Base-by-base conservation (phyloP, 92 coral and sea anemone species). In the Desmophyllum pertusum region DNA sequence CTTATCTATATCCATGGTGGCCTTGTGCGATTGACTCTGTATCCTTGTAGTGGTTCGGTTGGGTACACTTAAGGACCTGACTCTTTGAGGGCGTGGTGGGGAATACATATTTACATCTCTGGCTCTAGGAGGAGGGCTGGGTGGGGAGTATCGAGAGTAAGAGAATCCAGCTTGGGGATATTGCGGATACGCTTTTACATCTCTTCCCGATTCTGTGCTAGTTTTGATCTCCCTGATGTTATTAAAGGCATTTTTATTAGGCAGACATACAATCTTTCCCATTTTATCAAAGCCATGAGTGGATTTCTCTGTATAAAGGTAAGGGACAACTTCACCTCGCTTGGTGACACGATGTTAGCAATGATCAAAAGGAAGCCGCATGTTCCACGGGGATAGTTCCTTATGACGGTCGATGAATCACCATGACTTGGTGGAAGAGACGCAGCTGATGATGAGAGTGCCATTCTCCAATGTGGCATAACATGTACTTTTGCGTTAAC, bases 401-500 rank as follows among this genome's bases (percentile, higher is more conserved):
- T 72, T 14, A 75, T 75, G 19, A 95, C 87, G 29, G 98, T 93
- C 3, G 87, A 64, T 17, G 86, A 83, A 76, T 95, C 98, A 0
- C 95, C 98, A 8, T 65, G 65, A 63, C 98, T 95, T 48, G 98
- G 98, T 84, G 64, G 40, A 72, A 86, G 52, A 95, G 88, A 9
- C 73, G 77, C 80, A 91, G 89, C 5, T 79, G 89, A 57, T 95
- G 95, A 41, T 93, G 98, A 8, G 98, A 95, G 76, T 93, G 95
- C 98, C 98, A 95, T 55, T 95, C 98, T 31, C 98, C 98, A 40
- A 95, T 90, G 85, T 95, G 97, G 43, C 97, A 90, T 3, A 93
- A 81, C 95, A 91, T 88, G 89, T 90, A 95, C 65, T 83, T 73
- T 11, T 87, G 25, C 0, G 96, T 91, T 40, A 95, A 81, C 7